phyloP scores from a whole-genome alignment of 2,113 vertebrate genomes.

The Sinosuthora webbiana region DNA sequence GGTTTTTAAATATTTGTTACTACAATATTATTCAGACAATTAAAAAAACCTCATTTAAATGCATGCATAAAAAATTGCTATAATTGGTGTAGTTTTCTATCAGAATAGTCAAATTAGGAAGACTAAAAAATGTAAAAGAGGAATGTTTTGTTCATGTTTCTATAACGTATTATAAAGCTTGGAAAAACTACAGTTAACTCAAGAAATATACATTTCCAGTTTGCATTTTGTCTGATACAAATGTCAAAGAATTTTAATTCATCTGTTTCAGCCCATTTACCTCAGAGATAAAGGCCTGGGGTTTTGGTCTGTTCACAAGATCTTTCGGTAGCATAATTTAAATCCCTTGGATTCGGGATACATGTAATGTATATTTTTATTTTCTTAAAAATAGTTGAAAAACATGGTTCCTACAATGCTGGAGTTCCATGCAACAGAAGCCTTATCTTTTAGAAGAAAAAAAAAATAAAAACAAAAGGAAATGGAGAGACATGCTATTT shows the following conservation, averaged over 20 bases:
- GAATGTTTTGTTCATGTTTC: not conserved
- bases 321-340: slow-evolving; percentile 51
- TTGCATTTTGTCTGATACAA: not conserved
- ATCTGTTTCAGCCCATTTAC: slow-evolving; percentile 72
- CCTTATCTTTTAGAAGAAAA: not conserved
- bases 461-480: not conserved
- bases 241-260: not conserved
- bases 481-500: not conserved
- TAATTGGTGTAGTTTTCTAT: not conserved
- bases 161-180: not conserved
- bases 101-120: not conserved
- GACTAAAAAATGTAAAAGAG: not conserved
- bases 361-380: not conserved
- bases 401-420: not conserved
- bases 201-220: not conserved
- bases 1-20: not conserved
- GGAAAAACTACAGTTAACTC: not conserved
- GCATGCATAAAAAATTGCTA: not conserved
- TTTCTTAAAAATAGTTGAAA: not conserved
- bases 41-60: not conserved
- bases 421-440: not conserved
- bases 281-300: slow-evolving; percentile 51
- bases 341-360: slow-evolving; percentile 22
- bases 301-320: slow-evolving; percentile 12
- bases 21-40: not conserved